These are phyloP conservation scores for Phenacoccus solenopsis DNA, from an alignment of 1,140 invertebrate genomes.

Conservation along the genomic window DNA sequence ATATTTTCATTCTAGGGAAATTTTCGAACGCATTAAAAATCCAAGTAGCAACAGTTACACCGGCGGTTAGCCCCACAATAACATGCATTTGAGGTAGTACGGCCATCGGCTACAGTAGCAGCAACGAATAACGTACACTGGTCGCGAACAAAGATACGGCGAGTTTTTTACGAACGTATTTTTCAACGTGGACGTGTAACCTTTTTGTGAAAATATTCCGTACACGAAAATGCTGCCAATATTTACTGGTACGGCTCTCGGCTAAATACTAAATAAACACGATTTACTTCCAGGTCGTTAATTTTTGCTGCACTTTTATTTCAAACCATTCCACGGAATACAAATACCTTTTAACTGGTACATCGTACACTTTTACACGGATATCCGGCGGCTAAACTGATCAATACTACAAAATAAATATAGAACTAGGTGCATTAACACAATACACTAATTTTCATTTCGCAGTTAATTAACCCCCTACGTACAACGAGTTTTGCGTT, in stretches of 20 bases:
- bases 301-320: slow-evolving; percentile 18
- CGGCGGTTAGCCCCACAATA: too few species aligned
- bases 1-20: too few species aligned
- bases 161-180: too few species aligned
- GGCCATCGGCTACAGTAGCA: too few species aligned
- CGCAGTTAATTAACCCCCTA: slow-evolving; percentile 1
- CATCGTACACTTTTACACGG: not conserved
- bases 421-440: not conserved
- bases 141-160: too few species aligned
- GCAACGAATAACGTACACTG: too few species aligned
- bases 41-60: too few species aligned
- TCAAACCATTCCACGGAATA: not conserved
- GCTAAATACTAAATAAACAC: slow-evolving; percentile 16
- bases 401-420: not conserved
- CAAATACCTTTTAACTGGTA: not conserved
- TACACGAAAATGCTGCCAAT: slow-evolving; percentile 6
- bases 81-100: too few species aligned
- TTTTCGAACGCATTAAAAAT: too few species aligned
- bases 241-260: slow-evolving; percentile 7
- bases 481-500: too few species aligned
- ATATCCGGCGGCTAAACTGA: not conserved
- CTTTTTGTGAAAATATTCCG: slow-evolving; percentile 12
- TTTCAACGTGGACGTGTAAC: too few species aligned
- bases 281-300: slow-evolving; percentile 16
- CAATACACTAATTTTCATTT: not conserved